phyloP scores from a whole-genome alignment of 1,140 invertebrate genomes.

The Bombus terrestris region DNA sequence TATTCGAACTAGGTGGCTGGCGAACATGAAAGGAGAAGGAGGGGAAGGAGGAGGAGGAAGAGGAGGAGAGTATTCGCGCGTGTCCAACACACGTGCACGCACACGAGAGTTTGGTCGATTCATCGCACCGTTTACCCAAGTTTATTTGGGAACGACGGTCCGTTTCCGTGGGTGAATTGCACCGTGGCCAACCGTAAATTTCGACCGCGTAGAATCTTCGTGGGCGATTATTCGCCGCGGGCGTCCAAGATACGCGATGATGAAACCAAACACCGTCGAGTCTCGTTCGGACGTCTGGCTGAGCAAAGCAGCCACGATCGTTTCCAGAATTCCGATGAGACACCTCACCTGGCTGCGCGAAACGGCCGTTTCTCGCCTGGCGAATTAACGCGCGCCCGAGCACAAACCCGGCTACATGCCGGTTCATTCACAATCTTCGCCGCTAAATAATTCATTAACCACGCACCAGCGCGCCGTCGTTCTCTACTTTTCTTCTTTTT shows the following conservation, averaged over 20 bases:
- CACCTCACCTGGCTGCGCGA: conserved; percentile 63
- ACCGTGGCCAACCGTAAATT: conserved; percentile 70
- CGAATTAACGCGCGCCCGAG: conserved; percentile 43
- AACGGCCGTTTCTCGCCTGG: conserved; percentile 30
- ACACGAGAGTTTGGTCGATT: conserved; percentile 47
- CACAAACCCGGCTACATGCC: conserved; percentile 10
- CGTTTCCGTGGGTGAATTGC: conserved; percentile 72
- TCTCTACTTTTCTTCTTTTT: neutral
- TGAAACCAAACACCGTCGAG: conserved; percentile 70
- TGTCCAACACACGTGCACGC: conserved; percentile 44
- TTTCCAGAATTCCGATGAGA: conserved; percentile 71
- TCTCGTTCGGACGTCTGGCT: conserved; percentile 65
- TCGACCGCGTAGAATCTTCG: conserved; percentile 69
- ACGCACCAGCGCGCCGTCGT: neutral
- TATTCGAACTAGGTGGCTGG: neutral
- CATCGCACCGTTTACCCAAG: conserved; percentile 67
- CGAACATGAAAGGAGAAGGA: neutral
- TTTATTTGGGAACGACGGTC: conserved; percentile 69
- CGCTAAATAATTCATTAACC: conserved; percentile 55
- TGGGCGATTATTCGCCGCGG: conserved; percentile 72
- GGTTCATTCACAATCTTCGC: conserved; percentile 17
- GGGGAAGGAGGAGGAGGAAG: neutral
- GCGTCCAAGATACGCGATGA: conserved; percentile 72
- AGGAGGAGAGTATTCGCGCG: conserved; percentile 26
- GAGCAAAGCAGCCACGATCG: conserved; percentile 55